Evolutionary conservation across 1,140 invertebrate genomes (phyloP).

Genomic region (Tetramorium alpestre): DNA sequence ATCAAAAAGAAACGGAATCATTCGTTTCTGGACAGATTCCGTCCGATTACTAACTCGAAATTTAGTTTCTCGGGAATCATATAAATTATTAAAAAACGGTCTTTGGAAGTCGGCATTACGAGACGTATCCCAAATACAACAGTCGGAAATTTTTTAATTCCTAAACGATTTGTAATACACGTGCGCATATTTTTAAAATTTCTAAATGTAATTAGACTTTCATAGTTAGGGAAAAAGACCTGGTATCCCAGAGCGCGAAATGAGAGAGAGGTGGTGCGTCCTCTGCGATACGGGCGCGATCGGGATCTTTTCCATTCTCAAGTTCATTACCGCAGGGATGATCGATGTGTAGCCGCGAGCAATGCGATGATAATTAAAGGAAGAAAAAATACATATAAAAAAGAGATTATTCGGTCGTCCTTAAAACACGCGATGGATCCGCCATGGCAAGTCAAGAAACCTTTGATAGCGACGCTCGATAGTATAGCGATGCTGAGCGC

Average conservation of each 20-base stretch:
- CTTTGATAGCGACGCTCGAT: slow-evolving; percentile 84
- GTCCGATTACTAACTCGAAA: not conserved
- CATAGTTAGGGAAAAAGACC: not conserved
- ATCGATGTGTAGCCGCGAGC: not conserved
- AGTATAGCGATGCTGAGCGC: slow-evolving; percentile 80
- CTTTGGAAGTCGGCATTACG: not conserved
- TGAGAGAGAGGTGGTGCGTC: not conserved
- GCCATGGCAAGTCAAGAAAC: slow-evolving; percentile 82
- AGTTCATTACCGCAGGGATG: not conserved
- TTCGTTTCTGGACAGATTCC: not conserved
- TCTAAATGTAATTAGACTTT: not conserved
- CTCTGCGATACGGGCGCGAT: not conserved
- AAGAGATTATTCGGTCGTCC: slow-evolving; percentile 25
- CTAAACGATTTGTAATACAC: not conserved
- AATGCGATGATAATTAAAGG: not conserved
- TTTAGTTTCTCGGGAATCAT: not conserved
- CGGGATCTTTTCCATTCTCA: not conserved
- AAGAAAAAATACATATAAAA: not conserved
- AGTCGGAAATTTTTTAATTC: not conserved
- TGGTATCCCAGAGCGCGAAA: not conserved
- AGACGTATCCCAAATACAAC: no score
- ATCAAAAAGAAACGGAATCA: not conserved
- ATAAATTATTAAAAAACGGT: not conserved
- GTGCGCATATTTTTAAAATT: not conserved
- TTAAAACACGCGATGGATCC: slow-evolving; percentile 66